Percentiles rank a stretch among this genome's conserved stretches.
phyloP scores from a whole-genome alignment of 2,888 invertebrate species.

The Nudaria mundana region DNA sequence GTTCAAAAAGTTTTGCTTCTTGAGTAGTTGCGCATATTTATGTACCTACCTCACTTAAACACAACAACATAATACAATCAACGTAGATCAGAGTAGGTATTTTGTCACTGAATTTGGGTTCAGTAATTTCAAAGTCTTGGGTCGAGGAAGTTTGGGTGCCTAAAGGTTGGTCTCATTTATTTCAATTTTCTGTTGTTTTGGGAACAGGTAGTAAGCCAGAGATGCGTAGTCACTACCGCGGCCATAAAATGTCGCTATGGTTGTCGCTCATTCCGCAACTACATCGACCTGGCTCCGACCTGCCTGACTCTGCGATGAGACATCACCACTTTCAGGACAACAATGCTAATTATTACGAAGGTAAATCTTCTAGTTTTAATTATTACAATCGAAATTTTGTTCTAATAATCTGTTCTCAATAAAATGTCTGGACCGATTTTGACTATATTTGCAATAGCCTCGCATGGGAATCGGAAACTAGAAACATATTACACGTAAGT shows the following conservation, averaged over 20 bases:
- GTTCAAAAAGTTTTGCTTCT: slow-evolving; percentile 14
- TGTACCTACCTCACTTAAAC: slow-evolving; percentile 14
- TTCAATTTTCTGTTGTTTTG: slow-evolving; percentile 43
- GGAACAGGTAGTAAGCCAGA: slow-evolving; percentile 85
- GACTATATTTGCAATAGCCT: too few species aligned
- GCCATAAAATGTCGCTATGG: slow-evolving; percentile 97
- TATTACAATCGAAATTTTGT: too few species aligned
- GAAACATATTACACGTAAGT: too few species aligned
- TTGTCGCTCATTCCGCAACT: slow-evolving; percentile 94
- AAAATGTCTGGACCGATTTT: too few species aligned
- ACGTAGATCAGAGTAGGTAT: slow-evolving; percentile 17
- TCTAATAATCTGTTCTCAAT: too few species aligned
- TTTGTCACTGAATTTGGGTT: slow-evolving; percentile 23
- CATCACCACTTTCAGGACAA: slow-evolving; percentile 94
- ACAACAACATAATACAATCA: slow-evolving; percentile 18
- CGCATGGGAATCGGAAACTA: too few species aligned
- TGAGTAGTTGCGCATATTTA: slow-evolving; percentile 13
- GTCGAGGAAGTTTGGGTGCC: slow-evolving; percentile 26
- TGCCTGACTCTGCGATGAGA: slow-evolving; percentile 90
- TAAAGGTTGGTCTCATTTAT: slow-evolving; percentile 41
- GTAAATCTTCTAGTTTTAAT: slow-evolving; percentile 54
- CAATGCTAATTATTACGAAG: slow-evolving; percentile 89
- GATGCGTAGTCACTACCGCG: slow-evolving; percentile 94
- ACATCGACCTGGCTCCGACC: slow-evolving; percentile 88
- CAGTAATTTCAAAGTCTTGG: slow-evolving; percentile 52